These are phyloP conservation scores for Stylophora pistillata DNA, from an alignment of 64 coral and sea anemone genomes.

Conservation along the genomic window DNA sequence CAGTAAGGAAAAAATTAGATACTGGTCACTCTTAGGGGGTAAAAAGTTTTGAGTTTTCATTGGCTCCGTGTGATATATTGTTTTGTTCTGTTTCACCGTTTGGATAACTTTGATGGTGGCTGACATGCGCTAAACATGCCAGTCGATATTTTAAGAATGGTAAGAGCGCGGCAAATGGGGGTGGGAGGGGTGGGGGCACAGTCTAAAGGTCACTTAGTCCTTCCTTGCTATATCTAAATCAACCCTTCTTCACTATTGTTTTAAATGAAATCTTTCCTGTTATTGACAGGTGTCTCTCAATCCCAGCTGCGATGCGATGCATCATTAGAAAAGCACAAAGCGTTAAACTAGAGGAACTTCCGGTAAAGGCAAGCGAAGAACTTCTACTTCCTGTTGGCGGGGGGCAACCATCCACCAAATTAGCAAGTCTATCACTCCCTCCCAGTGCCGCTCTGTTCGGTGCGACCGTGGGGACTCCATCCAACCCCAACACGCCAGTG, in stretches of 20 bases:
- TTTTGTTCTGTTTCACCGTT: too few species aligned
- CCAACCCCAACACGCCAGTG: slow-evolving; percentile 74
- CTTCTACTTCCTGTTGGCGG: slow-evolving; percentile 18
- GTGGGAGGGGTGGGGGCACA: too few species aligned
- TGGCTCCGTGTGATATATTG: too few species aligned
- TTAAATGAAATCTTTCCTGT: not conserved
- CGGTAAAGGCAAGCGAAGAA: slow-evolving; percentile 54
- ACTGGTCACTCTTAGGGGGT: too few species aligned
- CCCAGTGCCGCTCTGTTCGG: slow-evolving; percentile 58
- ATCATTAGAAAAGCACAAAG: slow-evolving; percentile 81
- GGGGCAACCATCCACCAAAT: slow-evolving; percentile 39
- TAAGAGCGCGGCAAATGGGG: too few species aligned
- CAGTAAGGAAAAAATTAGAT: too few species aligned
- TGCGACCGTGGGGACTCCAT: slow-evolving; percentile 61
- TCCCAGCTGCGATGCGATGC: slow-evolving; percentile 83
- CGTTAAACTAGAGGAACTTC: slow-evolving; percentile 79
- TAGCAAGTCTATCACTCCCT: slow-evolving; percentile 77
- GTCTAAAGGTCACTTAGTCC: not conserved
- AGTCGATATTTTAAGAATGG: too few species aligned
- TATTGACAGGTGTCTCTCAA: slow-evolving; percentile 82
- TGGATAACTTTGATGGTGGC: too few species aligned
- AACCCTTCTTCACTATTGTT: not conserved
- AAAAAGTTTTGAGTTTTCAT: too few species aligned
- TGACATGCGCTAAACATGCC: too few species aligned
- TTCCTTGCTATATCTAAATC: not conserved